A percentile compares a stretch with the other conserved stretches of the same genome.
phyloP scores from a whole-genome alignment of 2,113 vertebrate genomes.

The Anseranas semipalmata region DNA sequence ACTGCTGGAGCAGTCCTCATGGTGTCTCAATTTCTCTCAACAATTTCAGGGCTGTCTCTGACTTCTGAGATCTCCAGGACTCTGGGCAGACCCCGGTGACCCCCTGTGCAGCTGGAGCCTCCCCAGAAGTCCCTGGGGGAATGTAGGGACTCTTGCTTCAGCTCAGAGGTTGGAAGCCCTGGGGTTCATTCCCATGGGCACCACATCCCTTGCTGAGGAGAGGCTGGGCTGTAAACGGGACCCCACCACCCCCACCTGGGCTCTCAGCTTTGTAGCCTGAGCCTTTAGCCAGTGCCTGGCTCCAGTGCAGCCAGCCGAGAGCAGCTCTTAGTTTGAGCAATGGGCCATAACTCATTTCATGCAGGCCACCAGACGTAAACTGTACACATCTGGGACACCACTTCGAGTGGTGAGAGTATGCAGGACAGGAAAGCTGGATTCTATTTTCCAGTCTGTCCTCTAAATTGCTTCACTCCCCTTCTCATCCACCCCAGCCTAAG shows the following conservation, averaged over 20 bases:
- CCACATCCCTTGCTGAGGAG: fast-evolving
- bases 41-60: too few species aligned
- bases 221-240: not conserved
- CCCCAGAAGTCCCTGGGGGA: not conserved
- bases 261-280: fast-evolving
- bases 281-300: not conserved
- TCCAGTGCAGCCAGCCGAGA: not conserved
- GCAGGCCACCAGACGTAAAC: fast-evolving
- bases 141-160: not conserved
- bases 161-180: not conserved
- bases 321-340: not conserved
- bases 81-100: not conserved
- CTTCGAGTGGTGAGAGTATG: fast-evolving
- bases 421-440: not conserved
- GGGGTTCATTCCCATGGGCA: not conserved
- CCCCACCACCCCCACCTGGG: too few species aligned
- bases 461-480: not conserved
- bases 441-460: not conserved
- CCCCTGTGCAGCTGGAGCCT: not conserved
- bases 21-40: not conserved
- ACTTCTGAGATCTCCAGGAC: not conserved
- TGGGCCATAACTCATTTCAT: fast-evolving
- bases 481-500: not conserved
- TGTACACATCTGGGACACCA: fast-evolving
- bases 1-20: fast-evolving